These are phyloP conservation scores for Catagonus wagneri DNA, from an alignment of 2,113 vertebrate species.

Conservation along the genomic window DNA sequence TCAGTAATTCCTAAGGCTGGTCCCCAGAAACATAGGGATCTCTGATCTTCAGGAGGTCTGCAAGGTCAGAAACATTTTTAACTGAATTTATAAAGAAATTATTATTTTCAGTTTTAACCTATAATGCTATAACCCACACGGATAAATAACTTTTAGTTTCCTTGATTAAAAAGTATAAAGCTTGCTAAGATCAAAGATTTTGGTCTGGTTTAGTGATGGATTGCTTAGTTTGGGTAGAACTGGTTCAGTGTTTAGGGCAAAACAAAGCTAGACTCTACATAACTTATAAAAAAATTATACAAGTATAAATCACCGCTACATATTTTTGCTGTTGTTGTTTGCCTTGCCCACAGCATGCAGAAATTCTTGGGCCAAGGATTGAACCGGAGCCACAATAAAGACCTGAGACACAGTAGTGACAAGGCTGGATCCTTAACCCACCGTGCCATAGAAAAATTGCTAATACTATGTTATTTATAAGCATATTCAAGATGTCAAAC, in stretches of 20 bases:
- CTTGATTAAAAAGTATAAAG: neutral
- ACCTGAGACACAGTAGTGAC: too few relatives aligned
- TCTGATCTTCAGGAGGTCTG: neutral
- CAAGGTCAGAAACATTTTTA: neutral
- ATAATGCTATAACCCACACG: neutral
- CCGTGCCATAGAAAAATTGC: too few relatives aligned
- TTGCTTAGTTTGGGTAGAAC: neutral
- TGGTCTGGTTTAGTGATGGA: neutral
- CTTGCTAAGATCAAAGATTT: neutral
- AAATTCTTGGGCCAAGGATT: too few relatives aligned
- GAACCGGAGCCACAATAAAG: too few relatives aligned
- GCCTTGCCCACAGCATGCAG: too few relatives aligned
- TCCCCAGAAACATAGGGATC: neutral
- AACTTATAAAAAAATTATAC: constrained; percentile 28
- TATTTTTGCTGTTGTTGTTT: neutral
- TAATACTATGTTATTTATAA: neutral
- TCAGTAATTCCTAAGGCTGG: neutral
- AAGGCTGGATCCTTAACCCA: too few relatives aligned
- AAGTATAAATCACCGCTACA: neutral
- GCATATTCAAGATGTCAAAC: neutral
- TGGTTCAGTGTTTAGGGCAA: neutral
- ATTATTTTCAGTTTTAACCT: constrained; percentile 7
- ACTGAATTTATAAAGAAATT: constrained; percentile 1
- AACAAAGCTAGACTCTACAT: neutral
- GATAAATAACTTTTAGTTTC: neutral